Evolutionary conservation across 1,140 invertebrate genomes (phyloP).

Genomic region (Drosophila watanabei): DNA sequence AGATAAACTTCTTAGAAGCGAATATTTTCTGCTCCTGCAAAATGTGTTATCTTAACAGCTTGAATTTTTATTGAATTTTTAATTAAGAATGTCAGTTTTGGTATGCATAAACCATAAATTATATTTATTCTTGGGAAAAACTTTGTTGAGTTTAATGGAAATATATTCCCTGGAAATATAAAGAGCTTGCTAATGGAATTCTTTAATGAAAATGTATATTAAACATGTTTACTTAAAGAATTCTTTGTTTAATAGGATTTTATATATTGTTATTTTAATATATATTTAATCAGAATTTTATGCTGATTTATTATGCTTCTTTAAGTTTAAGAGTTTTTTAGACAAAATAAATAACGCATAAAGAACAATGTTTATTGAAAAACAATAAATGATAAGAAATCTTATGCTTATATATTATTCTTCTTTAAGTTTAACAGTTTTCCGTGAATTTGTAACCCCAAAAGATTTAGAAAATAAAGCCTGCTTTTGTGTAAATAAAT

Average conservation of each 20-base stretch:
- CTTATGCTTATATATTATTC: not conserved
- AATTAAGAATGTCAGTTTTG: not conserved
- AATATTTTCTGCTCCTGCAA: not conserved
- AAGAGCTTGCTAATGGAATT: not conserved
- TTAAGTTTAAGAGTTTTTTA: too few relatives aligned
- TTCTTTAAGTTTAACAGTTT: not conserved
- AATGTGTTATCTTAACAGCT: not conserved
- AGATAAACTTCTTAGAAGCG: not conserved
- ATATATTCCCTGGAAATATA: not conserved
- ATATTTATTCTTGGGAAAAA: not conserved
- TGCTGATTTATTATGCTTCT: too few relatives aligned
- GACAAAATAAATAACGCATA: not conserved
- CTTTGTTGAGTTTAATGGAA: not conserved
- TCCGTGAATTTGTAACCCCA: not conserved
- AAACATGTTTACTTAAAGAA: not conserved
- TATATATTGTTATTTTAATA: not conserved
- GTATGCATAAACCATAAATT: not conserved
- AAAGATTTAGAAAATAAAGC: not conserved
- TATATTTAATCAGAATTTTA: constrained; percentile 3
- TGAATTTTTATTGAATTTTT: not conserved
- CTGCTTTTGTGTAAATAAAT: not conserved
- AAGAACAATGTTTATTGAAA: not conserved
- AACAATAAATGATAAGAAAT: not conserved
- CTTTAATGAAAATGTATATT: not conserved
- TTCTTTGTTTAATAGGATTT: not conserved